Evolutionary conservation across 2,888 invertebrate genomes (phyloP).

Genomic region (Emmelina monodactyla): DNA sequence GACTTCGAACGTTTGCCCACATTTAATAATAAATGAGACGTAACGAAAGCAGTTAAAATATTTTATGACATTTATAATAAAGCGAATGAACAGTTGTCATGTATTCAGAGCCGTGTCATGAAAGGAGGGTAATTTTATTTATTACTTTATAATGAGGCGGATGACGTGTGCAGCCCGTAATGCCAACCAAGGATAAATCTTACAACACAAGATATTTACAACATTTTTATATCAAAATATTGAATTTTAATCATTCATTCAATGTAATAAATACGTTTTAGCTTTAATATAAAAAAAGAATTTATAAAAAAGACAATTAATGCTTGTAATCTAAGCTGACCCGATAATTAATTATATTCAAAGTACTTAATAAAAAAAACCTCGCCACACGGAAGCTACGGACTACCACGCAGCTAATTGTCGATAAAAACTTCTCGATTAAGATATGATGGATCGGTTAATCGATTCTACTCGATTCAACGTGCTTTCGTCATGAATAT

Average conservation of each 20-base stretch:
- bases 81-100: conserved; percentile 36
- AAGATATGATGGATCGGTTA: conserved; percentile 40
- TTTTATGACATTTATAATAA: conserved; percentile 23
- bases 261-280: no score
- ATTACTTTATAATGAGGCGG: conserved; percentile 59
- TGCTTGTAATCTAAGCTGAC: conserved; percentile 21
- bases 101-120: conserved; percentile 36
- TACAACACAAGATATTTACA: no score
- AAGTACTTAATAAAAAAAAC: conserved; percentile 42
- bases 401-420: conserved; percentile 30
- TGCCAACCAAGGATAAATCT: no score
- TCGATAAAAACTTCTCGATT: conserved; percentile 30
- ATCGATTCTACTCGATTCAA: no score
- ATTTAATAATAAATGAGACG: conserved; percentile 1
- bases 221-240: no score
- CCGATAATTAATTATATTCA: conserved; percentile 39
- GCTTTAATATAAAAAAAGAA: no score
- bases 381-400: conserved; percentile 52
- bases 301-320: no score
- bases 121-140: conserved; percentile 59
- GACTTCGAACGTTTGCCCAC: no score
- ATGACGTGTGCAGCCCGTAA: no score
- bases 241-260: no score
- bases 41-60: conserved; percentile 14
- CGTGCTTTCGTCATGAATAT: conserved; percentile 32